phyloP scores from a whole-genome alignment of 2,113 vertebrate species.

The Melanotaenia duboulayi region DNA sequence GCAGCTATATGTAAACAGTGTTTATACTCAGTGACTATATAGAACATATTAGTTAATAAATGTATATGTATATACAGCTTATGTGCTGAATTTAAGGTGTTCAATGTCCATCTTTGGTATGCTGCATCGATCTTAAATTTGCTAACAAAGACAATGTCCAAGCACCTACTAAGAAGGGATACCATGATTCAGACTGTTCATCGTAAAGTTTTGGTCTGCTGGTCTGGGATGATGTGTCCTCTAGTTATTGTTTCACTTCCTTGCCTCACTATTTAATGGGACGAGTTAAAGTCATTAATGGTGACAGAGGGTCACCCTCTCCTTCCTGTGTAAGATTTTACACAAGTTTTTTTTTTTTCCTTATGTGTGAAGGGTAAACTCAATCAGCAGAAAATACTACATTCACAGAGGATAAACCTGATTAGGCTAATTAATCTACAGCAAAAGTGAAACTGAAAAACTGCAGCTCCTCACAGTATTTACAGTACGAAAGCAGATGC shows the following conservation, averaged over 20 bases:
- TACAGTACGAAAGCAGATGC: slow-evolving; percentile 3
- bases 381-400: slow-evolving; percentile 71
- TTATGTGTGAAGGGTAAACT: slow-evolving; percentile 72
- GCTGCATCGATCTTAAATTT: slow-evolving; percentile 1
- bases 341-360: not conserved
- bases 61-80: not conserved
- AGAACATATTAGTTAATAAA: not conserved
- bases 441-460: slow-evolving; percentile 41
- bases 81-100: not conserved
- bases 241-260: slow-evolving; percentile 79
- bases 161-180: not conserved
- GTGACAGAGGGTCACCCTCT: slow-evolving; percentile 66
- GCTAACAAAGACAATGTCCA: slow-evolving; percentile 22
- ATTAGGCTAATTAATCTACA: slow-evolving; percentile 62
- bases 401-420: slow-evolving; percentile 67
- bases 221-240: slow-evolving; percentile 62
- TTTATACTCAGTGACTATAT: not conserved
- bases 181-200: slow-evolving; percentile 18
- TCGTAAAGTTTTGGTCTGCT: slow-evolving; percentile 63
- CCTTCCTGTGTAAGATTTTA: slow-evolving; percentile 41
- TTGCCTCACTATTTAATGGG: slow-evolving; percentile 69
- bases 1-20: not conserved
- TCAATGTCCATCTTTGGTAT: not conserved
- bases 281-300: slow-evolving; percentile 77
- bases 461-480: slow-evolving; percentile 18